These are phyloP conservation scores for Lutjanus campechanus DNA, from an alignment of 2,797 vertebrate genomes.

Conservation along the genomic window DNA sequence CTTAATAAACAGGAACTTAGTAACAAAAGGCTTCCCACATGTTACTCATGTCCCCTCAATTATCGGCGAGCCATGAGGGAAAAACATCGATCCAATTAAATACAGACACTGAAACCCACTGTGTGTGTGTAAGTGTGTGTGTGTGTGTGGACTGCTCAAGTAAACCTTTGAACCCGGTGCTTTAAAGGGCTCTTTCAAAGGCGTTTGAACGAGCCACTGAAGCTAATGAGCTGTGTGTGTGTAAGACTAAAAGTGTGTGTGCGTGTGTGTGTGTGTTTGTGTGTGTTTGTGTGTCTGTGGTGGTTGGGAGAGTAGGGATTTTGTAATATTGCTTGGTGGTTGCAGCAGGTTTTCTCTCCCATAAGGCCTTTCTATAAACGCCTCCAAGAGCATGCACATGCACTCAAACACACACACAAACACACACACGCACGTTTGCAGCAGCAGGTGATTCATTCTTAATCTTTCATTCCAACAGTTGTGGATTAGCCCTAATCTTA, in stretches of 20 bases:
- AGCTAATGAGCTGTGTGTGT: conserved; percentile 69
- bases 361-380: conserved; percentile 45
- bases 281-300: conserved; percentile 10
- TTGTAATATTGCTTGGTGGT: conserved; percentile 56
- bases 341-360: conserved; percentile 59
- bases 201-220: conserved; percentile 64
- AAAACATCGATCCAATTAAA: conserved; percentile 81
- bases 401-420: conserved; percentile 13
- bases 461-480: conserved; percentile 86
- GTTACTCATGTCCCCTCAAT: conserved; percentile 72
- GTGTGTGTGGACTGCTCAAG: conserved; percentile 45
- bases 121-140: conserved; percentile 25
- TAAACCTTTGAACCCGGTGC: conserved; percentile 76
- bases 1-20: conserved; percentile 72
- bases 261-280: conserved; percentile 27
- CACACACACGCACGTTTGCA: conserved; percentile 17
- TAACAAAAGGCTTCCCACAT: conserved; percentile 75
- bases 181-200: conserved; percentile 78
- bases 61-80: conserved; percentile 65
- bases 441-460: conserved; percentile 84
- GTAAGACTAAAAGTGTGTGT: background rate
- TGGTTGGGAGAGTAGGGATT: conserved; percentile 23
- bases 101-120: conserved; percentile 50
- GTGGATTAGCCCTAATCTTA: conserved; percentile 86
- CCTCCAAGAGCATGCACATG: conserved; percentile 8